Evolutionary conservation across 2,113 vertebrate species (phyloP), one percentile per base, ranked within the genome.

Genomic region (Ptilonorhynchus violaceus): DNA sequence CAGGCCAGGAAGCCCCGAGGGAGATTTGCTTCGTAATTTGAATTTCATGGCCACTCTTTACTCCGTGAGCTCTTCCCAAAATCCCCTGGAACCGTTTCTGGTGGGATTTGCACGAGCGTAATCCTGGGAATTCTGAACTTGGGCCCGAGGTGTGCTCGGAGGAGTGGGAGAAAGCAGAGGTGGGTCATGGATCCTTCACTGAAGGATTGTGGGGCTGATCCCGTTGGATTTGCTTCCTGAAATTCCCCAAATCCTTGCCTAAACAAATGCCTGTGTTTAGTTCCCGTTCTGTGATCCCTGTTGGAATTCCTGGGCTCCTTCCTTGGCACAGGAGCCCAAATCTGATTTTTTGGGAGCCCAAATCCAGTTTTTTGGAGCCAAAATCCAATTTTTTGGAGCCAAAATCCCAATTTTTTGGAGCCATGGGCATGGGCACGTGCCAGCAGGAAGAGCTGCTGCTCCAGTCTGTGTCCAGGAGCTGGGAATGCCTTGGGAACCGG

Each of bases 121-220:
- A 56, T 13, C 63, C 49, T 46, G 27, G 55, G 17, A 37, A 60
- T 67, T 13, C 13, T 21, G 41, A 14, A 4, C 6, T 3, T 4
- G 7, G 9, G 69, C 1, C 0, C n/a, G 44, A 72, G 60, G 64
- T 1, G 18, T 9, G 0, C 42, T 20, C 1, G 4, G 64, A 2
- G 27, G n/a, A 46, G 15, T 1, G 14, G 20, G 47, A 8, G 58
- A 46, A 18, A 25, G 31, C 13, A 15, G 25, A 27, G 80, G 1
- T 2, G 4, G 27, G 14, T 16, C 19, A 0, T 10, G 42, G 83
- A 28, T 24, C 33, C 47, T 41, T 8, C 1, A 10, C 33, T 47
- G 6, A 9, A 13, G 69, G 39, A 5, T 4, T 1, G 0, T 8
- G 69, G 46, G 27, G 41, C n/a, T 8, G 28, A 28, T 63, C n/a